A percentile compares a stretch with the other conserved stretches of the same genome.
phyloP scores from a whole-genome alignment of 2,888 invertebrate species.

The Rhyacophila evoluta region DNA sequence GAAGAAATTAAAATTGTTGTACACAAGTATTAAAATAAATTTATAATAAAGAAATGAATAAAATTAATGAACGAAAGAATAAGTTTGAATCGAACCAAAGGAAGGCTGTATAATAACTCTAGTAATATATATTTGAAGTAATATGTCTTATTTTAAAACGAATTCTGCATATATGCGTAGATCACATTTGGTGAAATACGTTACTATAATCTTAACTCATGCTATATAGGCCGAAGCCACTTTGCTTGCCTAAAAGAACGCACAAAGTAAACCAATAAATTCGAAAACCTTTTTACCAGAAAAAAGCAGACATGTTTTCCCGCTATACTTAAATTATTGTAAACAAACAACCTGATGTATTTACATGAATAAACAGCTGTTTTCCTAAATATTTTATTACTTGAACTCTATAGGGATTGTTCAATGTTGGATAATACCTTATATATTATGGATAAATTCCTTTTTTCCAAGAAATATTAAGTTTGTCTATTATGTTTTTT shows the following conservation, averaged over 20 bases:
- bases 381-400: background rate
- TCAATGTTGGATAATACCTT: too few relatives aligned
- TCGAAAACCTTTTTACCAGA: constrained; percentile 27
- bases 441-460: too few relatives aligned
- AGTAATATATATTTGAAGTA: too few relatives aligned
- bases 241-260: constrained; percentile 11
- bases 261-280: constrained; percentile 20
- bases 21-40: too few relatives aligned
- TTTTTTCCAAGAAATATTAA: too few relatives aligned
- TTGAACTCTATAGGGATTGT: background rate
- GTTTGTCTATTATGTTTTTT: too few relatives aligned
- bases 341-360: constrained; percentile 11
- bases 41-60: too few relatives aligned
- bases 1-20: too few relatives aligned
- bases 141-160: too few relatives aligned
- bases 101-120: too few relatives aligned
- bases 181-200: background rate
- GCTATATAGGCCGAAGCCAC: background rate
- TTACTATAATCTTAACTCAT: constrained; percentile 17
- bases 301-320: background rate
- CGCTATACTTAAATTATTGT: background rate
- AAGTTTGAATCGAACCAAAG: too few relatives aligned
- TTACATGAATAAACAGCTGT: background rate
- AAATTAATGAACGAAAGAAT: too few relatives aligned
- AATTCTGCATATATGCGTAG: background rate